phyloP scores from a whole-genome alignment of 2,797 vertebrate genomes.

The Sebastes dallii region DNA sequence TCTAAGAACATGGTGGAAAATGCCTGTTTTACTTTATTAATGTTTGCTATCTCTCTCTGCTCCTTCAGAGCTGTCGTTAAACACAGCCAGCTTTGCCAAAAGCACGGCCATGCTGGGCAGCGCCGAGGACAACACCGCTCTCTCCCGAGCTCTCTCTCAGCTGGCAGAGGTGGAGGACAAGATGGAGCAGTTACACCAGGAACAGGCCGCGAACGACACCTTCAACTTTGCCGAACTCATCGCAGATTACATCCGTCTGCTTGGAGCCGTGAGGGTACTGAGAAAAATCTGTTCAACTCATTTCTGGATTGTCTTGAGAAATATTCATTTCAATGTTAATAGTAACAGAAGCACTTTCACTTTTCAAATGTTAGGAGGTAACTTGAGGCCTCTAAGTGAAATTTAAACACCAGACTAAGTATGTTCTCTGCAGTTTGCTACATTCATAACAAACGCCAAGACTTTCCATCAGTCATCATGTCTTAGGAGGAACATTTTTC shows the following conservation, averaged over 20 bases:
- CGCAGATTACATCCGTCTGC: constrained; percentile 94
- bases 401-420: background rate
- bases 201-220: constrained; percentile 93
- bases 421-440: background rate
- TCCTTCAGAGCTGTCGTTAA: constrained; percentile 85
- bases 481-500: no score
- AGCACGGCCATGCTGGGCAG: constrained; percentile 97
- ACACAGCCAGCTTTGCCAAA: constrained; percentile 95
- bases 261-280: constrained; percentile 90
- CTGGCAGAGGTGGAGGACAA: constrained; percentile 98
- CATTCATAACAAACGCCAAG: background rate
- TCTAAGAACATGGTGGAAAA: background rate
- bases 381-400: background rate
- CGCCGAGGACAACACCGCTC: constrained; percentile 96
- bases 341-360: background rate
- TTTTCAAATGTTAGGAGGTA: background rate
- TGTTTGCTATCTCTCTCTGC: background rate
- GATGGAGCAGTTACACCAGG: constrained; percentile 96
- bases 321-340: background rate
- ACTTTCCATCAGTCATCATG: background rate
- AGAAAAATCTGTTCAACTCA: background rate
- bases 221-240: constrained; percentile 93
- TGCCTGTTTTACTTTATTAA: background rate
- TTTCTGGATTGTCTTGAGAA: background rate
- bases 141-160: constrained; percentile 95